phyloP scores from a whole-genome alignment of 2,888 invertebrate species.

The Archaeoteleia sp. region DNA sequence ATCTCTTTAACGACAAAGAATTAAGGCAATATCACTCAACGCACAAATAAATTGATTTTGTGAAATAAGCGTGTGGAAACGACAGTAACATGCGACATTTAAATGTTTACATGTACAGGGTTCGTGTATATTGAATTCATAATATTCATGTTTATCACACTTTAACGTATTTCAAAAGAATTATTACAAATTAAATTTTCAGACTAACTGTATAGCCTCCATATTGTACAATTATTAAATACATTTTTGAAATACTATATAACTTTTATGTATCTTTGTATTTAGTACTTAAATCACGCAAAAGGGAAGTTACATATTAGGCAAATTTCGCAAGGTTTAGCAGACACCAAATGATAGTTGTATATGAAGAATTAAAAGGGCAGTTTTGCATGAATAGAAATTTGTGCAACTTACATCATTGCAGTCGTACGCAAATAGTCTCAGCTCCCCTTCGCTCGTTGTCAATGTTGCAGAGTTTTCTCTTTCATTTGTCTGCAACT shows the following conservation, averaged over 20 bases:
- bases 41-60: constrained; percentile 55
- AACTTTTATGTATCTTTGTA: neutral
- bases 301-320: too few species aligned
- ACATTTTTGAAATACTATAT: too few species aligned
- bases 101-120: constrained; percentile 66
- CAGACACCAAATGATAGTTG: constrained; percentile 13
- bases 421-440: constrained; percentile 73
- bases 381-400: constrained; percentile 4
- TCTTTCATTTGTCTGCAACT: constrained; percentile 69
- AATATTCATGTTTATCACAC: constrained; percentile 15
- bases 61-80: constrained; percentile 51
- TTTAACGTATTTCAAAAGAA: constrained; percentile 23
- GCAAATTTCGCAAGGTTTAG: constrained; percentile 33
- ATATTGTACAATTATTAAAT: too few species aligned
- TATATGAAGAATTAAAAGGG: constrained; percentile 38
- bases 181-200: too few species aligned
- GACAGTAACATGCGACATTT: constrained; percentile 69
- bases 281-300: neutral
- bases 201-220: too few species aligned
- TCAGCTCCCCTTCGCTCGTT: constrained; percentile 72
- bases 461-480: constrained; percentile 72
- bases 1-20: constrained; percentile 56
- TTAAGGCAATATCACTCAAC: constrained; percentile 61
- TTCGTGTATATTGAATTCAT: constrained; percentile 41
- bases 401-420: constrained; percentile 74